phyloP scores from a whole-genome alignment of 2,888 invertebrate genomes.

The Noctua janthina region DNA sequence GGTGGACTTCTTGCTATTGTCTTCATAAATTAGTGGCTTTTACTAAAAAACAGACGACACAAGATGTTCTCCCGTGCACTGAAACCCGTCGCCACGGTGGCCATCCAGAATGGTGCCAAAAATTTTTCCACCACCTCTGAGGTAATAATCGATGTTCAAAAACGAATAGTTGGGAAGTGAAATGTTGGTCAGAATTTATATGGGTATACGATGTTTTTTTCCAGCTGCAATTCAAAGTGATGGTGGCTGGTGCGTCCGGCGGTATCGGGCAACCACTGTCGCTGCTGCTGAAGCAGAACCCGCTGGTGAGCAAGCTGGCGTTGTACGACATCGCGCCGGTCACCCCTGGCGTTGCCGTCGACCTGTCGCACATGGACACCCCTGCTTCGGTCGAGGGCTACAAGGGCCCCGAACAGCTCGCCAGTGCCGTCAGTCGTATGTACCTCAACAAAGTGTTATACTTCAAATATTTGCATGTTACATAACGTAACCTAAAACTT shows the following conservation, averaged over 20 bases:
- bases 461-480: constrained; percentile 68
- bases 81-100: constrained; percentile 88
- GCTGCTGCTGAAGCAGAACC: constrained; percentile 97
- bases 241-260: constrained; percentile 98
- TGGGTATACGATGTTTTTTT: constrained; percentile 50
- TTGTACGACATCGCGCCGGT: constrained; percentile 97
- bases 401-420: constrained; percentile 94
- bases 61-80: constrained; percentile 92
- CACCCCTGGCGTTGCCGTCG: constrained; percentile 98
- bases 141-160: constrained; percentile 76
- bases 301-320: constrained; percentile 95
- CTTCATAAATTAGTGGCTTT: constrained; percentile 40
- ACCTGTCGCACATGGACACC: constrained; percentile 99
- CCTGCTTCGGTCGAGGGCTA: constrained; percentile 94
- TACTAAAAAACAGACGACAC: constrained; percentile 48
- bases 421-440: constrained; percentile 93
- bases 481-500: constrained; percentile 78
- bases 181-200: constrained; percentile 5
- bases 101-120: constrained; percentile 90
- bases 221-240: constrained; percentile 97
- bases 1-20: constrained; percentile 63
- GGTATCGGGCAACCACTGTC: constrained; percentile 99
- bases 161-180: neutral
- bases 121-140: constrained; percentile 91
- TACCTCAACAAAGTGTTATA: constrained; percentile 14